Base-by-base conservation (phyloP, 2,797 vertebrate species). In the Ctenochaetus hawaiiensis region DNA sequence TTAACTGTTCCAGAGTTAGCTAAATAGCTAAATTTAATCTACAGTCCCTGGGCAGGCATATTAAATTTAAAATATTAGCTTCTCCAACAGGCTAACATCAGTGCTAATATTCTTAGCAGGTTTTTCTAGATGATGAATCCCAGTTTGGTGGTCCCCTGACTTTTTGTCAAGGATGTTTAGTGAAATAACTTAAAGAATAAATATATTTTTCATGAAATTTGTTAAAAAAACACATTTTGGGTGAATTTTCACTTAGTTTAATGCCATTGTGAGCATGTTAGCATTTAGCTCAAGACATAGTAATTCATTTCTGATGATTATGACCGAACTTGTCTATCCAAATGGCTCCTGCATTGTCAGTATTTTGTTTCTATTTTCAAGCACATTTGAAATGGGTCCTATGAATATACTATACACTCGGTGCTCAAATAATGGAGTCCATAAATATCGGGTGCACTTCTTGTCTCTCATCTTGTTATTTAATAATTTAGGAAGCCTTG, bases 401-500 rank as follows among this genome's bases (percentile, higher is more conserved):
- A 0, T 26, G 5, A 22, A 43, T 20, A 41, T 18, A 17, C 8
- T 10, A 18, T 57, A 11, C 17, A 8, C 47, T 48, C 8, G 8
- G 0, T 18, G 49, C 43, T 30, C 0, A 5, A 13, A 20, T 52
- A 57, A 51, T 18, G 1, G 16, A 45, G 30, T 26, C 67, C 5
- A 64, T 67, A 72, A 63, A 68, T 53, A 14, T 18, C 18, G 53
- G 30, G 10, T 65, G 16, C 39, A 1, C 53, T 66, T 52, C 43
- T n/a, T 72, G 72, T 73, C 45, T 63, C 63, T 49, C 49, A 41
- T 60, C 23, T 65, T 49, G 43, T 30, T 47, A 18, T 69, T 91
- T 45, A 90, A 89, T 92, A 87, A 91, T 87, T 91, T 73, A 87
- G 63, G 72, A 57, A 80, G 53, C 54, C 49, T 26, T 26, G 26